Evolutionary conservation across 2,888 invertebrate species (phyloP).

Genomic region (Oscheius onirici): DNA sequence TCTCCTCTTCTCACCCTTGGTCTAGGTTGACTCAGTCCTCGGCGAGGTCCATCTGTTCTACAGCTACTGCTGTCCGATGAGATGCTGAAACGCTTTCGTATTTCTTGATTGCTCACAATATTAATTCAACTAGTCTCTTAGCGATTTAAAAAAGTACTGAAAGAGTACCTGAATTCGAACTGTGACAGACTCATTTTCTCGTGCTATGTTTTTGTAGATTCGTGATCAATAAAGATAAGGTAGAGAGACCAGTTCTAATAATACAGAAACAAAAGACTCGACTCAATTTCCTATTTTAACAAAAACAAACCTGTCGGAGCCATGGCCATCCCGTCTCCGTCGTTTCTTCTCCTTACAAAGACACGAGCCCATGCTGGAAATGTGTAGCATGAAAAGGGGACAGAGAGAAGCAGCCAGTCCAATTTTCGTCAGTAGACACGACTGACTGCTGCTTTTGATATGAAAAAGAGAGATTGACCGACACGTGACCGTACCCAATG

Average conservation of each 20-base stretch:
- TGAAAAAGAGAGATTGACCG: slow-evolving; percentile 8
- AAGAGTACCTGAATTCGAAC: no score
- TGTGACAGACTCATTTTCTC: no score
- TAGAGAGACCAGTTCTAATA: no score
- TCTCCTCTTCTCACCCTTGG: not conserved
- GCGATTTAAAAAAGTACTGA: no score
- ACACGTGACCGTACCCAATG: slow-evolving; percentile 5
- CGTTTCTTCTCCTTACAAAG: slow-evolving; percentile 79
- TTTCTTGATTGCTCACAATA: no score
- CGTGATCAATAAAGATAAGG: no score
- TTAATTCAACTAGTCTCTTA: no score
- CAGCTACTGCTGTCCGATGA: not conserved
- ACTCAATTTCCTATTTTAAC: not conserved
- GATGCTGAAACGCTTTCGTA: slow-evolving; percentile 4
- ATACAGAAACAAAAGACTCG: not conserved
- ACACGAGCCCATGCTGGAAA: slow-evolving; percentile 80
- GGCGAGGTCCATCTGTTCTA: not conserved
- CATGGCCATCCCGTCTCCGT: not conserved
- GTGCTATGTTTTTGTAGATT: no score
- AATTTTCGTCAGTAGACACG: not conserved
- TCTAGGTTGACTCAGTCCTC: not conserved
- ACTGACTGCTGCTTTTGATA: not conserved
- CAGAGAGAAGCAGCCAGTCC: not conserved
- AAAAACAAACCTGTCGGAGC: slow-evolving; percentile 12
- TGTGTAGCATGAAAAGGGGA: not conserved